Conservation (phyloP, 2,888 invertebrate species). For the Xiphydria camelus region DNA sequence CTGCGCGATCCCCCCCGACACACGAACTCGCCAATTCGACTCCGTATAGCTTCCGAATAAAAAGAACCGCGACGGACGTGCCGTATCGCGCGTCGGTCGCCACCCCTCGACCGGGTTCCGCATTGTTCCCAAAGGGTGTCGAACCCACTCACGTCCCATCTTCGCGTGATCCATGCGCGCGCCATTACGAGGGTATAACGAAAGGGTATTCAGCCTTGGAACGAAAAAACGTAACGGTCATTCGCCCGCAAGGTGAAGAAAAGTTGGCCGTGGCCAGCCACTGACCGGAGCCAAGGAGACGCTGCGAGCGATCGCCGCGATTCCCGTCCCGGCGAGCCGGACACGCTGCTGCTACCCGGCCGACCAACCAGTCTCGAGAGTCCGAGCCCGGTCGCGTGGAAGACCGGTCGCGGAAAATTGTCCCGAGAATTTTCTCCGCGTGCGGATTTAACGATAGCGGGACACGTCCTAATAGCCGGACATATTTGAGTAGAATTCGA, state of each 20-base stretch:
- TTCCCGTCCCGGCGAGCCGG: slow-evolving; percentile 39
- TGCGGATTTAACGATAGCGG: too few relatives aligned
- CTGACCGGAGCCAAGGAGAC: slow-evolving; percentile 52
- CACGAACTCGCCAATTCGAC: too few relatives aligned
- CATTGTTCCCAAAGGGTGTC: too few relatives aligned
- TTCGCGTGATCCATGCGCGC: too few relatives aligned
- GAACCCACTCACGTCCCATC: too few relatives aligned
- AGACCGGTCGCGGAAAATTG: slow-evolving; percentile 48
- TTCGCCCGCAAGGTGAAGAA: slow-evolving; percentile 55
- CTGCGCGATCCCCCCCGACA: too few relatives aligned
- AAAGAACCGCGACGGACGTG: too few relatives aligned
- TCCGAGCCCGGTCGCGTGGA: slow-evolving; percentile 31
- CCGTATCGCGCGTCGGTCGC: too few relatives aligned
- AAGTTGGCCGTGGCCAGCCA: slow-evolving; percentile 50
- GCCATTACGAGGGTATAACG: slow-evolving; percentile 29
- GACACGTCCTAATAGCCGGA: too few relatives aligned
- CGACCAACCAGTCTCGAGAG: slow-evolving; percentile 34
- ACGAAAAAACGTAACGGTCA: slow-evolving; percentile 55
- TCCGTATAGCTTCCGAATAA: too few relatives aligned
- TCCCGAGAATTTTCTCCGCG: slow-evolving; percentile 21
- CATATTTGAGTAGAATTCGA: too few relatives aligned
- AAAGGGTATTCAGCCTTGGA: slow-evolving; percentile 49
- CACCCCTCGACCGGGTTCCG: too few relatives aligned
- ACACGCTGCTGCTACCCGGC: slow-evolving; percentile 32
- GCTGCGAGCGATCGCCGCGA: slow-evolving; percentile 48